These are phyloP conservation scores for Bergia puertoricense DNA, from an alignment of 92 coral and sea anemone species.

Conservation along the genomic window DNA sequence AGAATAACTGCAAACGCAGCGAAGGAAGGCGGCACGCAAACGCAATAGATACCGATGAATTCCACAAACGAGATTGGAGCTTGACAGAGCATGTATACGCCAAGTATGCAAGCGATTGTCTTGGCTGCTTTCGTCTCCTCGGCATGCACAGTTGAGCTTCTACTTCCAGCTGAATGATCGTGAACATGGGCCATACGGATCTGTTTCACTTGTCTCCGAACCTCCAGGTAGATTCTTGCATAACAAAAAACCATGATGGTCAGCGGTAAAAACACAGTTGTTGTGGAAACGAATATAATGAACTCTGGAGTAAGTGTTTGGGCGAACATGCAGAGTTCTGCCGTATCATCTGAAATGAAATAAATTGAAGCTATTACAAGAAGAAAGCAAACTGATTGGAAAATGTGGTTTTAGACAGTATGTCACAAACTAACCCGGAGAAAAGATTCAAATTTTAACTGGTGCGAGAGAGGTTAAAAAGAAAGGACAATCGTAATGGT, in stretches of 20 bases:
- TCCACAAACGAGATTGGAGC: slow-evolving; percentile 22
- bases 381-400: neutral
- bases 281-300: slow-evolving; percentile 20
- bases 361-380: neutral
- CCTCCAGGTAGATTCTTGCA: slow-evolving; percentile 23
- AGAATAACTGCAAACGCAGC: slow-evolving; percentile 36
- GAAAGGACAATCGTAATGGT: too few relatives aligned
- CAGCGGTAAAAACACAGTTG: slow-evolving; percentile 34
- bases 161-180: neutral
- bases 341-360: slow-evolving; percentile 7
- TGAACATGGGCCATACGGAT: neutral
- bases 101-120: slow-evolving; percentile 25
- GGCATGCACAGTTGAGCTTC: neutral
- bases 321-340: slow-evolving; percentile 21
- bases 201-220: slow-evolving; percentile 32
- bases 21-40: neutral
- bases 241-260: slow-evolving; percentile 22
- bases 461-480: too few relatives aligned
- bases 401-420: too few relatives aligned
- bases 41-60: slow-evolving; percentile 5
- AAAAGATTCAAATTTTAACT: too few relatives aligned
- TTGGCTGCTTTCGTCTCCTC: slow-evolving; percentile 40
- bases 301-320: slow-evolving; percentile 13
- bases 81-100: slow-evolving; percentile 34
- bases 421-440: too few relatives aligned